A percentile compares a stretch with the other conserved stretches of the same genome.
phyloP scores from a whole-genome alignment of 2,797 vertebrate species.

The Salarias fasciatus region DNA sequence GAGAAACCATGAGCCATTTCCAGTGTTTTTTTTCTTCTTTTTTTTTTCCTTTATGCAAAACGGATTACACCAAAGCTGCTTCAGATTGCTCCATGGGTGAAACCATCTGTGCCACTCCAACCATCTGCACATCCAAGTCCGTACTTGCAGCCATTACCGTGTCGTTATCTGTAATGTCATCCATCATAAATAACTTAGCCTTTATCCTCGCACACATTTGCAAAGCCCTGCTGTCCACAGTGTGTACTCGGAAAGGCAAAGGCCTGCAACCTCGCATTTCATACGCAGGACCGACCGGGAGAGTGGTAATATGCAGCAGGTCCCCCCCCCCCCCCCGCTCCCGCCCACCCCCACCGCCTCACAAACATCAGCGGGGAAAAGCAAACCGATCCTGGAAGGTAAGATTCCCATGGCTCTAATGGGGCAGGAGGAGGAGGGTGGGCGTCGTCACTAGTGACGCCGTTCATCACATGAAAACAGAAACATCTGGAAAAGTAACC shows the following conservation, averaged over 20 bases:
- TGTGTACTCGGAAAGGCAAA: conserved; percentile 68
- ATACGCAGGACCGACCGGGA: conserved; percentile 60
- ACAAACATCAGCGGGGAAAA: conserved; percentile 53
- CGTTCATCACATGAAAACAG: no score
- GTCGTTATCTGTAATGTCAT: conserved; percentile 74
- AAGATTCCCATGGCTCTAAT: conserved; percentile 63
- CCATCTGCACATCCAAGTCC: conserved; percentile 75
- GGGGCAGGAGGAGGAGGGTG: background rate
- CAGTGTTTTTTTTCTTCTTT: conserved; percentile 43
- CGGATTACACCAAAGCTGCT: conserved; percentile 80
- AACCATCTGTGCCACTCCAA: conserved; percentile 79
- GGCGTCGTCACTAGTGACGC: conserved; percentile 44
- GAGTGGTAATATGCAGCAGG: conserved; percentile 50
- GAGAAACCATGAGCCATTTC: conserved; percentile 73
- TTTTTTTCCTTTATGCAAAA: conserved; percentile 76
- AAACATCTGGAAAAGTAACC: conserved; percentile 32
- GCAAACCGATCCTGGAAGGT: conserved; percentile 54
- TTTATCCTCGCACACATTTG: conserved; percentile 64
- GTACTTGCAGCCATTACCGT: conserved; percentile 75
- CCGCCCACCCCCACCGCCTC: no score
- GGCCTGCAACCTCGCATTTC: conserved; percentile 61
- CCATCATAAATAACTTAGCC: conserved; percentile 73
- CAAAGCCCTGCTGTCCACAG: conserved; percentile 73
- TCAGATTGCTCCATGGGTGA: conserved; percentile 74
- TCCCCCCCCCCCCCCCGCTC: conserved; percentile 39